A percentile compares a stretch with the other conserved stretches of the same genome.
Evolutionary conservation across 1,140 invertebrate genomes (phyloP).

Genomic region (Anoplophora glabripennis): DNA sequence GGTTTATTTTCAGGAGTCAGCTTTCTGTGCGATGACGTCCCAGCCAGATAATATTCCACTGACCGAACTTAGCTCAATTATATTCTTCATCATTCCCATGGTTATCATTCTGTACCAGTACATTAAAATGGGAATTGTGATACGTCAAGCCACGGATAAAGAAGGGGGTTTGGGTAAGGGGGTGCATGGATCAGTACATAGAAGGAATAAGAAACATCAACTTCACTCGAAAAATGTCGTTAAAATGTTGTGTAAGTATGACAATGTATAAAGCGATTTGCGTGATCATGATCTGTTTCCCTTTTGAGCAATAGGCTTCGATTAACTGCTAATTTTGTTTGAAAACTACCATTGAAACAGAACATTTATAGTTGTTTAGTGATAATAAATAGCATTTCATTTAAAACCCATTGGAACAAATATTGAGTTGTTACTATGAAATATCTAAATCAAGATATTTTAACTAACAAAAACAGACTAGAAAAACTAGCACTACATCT

Average conservation of each 20-base stretch:
- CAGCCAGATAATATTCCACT: slow-evolving; percentile 62
- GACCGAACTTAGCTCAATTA: slow-evolving; percentile 74
- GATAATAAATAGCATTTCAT: too few species aligned
- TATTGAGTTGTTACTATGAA: too few species aligned
- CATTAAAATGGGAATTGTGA: slow-evolving; percentile 70
- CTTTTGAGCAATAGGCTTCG: not conserved
- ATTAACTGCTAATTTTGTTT: not conserved
- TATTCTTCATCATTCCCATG: slow-evolving; percentile 85
- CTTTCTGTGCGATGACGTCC: slow-evolving; percentile 71
- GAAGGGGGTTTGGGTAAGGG: slow-evolving; percentile 50
- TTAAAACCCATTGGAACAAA: too few species aligned
- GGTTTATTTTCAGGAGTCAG: slow-evolving; percentile 58
- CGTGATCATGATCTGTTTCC: too few species aligned
- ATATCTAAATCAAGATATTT: too few species aligned
- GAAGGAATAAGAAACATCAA: slow-evolving; percentile 62
- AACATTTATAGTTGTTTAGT: too few species aligned
- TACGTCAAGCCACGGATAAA: slow-evolving; percentile 54
- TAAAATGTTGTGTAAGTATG: slow-evolving; percentile 73
- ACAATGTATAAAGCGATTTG: not conserved
- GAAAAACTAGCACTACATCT: too few species aligned
- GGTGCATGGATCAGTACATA: slow-evolving; percentile 62
- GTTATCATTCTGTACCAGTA: slow-evolving; percentile 74
- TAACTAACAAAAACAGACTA: too few species aligned
- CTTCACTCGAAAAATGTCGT: slow-evolving; percentile 69
- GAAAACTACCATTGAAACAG: too few species aligned